These are phyloP conservation scores for Eupithecia vulgata DNA, from an alignment of 2,888 invertebrate species.

Conservation along the genomic window DNA sequence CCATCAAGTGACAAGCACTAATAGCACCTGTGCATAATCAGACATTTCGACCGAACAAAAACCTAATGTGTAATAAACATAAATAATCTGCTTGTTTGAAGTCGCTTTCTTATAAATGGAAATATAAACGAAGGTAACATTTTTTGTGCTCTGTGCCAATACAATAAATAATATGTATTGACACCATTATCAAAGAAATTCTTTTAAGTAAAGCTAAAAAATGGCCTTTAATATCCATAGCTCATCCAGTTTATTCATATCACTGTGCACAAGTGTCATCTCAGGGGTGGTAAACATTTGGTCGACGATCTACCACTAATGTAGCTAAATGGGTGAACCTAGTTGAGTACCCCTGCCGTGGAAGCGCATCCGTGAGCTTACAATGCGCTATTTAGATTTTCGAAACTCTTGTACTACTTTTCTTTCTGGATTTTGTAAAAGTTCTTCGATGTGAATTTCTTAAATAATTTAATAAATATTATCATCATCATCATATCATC, in stretches of 20 bases:
- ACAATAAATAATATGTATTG: too few species aligned
- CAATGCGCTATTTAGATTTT: constrained; percentile 34
- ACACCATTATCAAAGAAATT: too few species aligned
- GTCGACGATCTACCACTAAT: constrained; percentile 43
- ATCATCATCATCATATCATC: too few species aligned
- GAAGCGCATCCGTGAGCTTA: constrained; percentile 33
- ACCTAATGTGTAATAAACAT: too few species aligned
- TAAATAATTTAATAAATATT: background rate
- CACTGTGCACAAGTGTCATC: constrained; percentile 27
- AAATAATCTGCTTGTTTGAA: too few species aligned
- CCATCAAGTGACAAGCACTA: too few species aligned
- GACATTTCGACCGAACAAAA: too few species aligned
- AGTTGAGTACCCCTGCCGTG: constrained; percentile 36
- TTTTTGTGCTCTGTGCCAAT: too few species aligned
- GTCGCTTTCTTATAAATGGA: too few species aligned
- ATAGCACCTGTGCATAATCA: too few species aligned
- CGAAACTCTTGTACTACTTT: background rate
- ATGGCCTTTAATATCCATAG: background rate
- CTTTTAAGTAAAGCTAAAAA: background rate
- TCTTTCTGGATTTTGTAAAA: background rate
- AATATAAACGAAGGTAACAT: too few species aligned
- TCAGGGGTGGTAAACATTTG: constrained; percentile 42
- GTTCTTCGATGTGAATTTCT: background rate
- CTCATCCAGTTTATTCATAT: constrained; percentile 27
- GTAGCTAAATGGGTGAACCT: constrained; percentile 46